A percentile compares a stretch with the other conserved stretches of the same genome.
Evolutionary conservation across 2,888 invertebrate genomes (phyloP).

Genomic region (Chromoteleia sp.): DNA sequence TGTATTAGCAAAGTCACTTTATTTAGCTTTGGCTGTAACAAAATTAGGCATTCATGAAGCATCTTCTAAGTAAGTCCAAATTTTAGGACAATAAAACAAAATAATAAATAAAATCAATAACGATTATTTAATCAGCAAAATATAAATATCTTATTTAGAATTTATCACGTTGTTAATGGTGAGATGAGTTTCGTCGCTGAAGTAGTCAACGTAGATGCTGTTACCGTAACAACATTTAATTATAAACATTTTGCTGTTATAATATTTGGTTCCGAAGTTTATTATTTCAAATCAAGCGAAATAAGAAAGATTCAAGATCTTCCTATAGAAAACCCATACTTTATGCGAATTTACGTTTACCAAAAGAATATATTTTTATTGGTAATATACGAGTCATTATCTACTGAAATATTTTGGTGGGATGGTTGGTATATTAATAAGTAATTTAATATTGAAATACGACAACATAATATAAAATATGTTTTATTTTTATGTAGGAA

Average conservation of each 20-base stretch:
- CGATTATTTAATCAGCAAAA: too few relatives aligned
- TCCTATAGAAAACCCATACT: conserved; percentile 3
- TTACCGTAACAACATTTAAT: conserved; percentile 31
- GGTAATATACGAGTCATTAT: not conserved
- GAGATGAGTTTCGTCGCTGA: conserved; percentile 22
- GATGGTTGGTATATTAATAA: conserved; percentile 26
- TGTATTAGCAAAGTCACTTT: conserved; percentile 35
- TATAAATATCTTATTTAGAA: too few relatives aligned
- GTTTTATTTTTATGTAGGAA: conserved; percentile 14
- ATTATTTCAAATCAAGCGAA: conserved; percentile 24
- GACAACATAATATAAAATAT: too few relatives aligned
- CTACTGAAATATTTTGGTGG: conserved; percentile 48
- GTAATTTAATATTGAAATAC: too few relatives aligned
- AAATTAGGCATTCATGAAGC: conserved; percentile 15
- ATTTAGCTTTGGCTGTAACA: conserved; percentile 17
- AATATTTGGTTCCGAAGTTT: conserved; percentile 29
- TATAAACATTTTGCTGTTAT: conserved; percentile 19
- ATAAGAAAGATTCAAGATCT: conserved; percentile 28
- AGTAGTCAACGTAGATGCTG: conserved; percentile 2
- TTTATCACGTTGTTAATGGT: conserved; percentile 32
- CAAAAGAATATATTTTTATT: conserved; percentile 33
- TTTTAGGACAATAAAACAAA: not conserved
- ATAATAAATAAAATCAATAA: conserved; percentile 2
- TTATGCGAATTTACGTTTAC: conserved; percentile 12
- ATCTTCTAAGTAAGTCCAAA: conserved; percentile 28